phyloP scores from a whole-genome alignment of 1,140 invertebrate species.

The Tetragnatha versicolor region DNA sequence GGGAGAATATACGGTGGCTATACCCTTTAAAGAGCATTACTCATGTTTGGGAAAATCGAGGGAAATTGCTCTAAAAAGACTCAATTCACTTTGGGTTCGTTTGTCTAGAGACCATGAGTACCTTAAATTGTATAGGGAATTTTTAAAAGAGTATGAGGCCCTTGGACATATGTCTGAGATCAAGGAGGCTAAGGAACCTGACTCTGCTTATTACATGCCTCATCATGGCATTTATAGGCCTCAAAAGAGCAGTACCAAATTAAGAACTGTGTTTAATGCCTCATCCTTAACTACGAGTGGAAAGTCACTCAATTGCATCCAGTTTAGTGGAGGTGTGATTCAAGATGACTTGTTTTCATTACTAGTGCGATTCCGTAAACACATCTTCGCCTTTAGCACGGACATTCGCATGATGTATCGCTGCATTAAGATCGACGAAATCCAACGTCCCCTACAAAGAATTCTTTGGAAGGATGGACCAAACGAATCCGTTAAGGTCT shows the following conservation, averaged over 20 bases:
- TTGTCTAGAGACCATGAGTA: slow-evolving; percentile 1
- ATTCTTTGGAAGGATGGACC: slow-evolving; percentile 63
- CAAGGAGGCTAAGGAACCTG: neutral
- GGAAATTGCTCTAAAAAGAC: slow-evolving; percentile 3
- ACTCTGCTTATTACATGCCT: neutral
- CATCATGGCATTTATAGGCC: neutral
- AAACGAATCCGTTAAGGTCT: slow-evolving; percentile 59
- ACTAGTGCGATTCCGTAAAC: slow-evolving; percentile 48
- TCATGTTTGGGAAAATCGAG: neutral
- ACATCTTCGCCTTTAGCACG: slow-evolving; percentile 15
- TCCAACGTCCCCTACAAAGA: slow-evolving; percentile 59
- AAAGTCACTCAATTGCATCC: slow-evolving; percentile 48
- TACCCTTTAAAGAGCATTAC: neutral
- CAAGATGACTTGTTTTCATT: slow-evolving; percentile 43
- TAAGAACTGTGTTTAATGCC: slow-evolving; percentile 39
- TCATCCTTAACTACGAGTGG: neutral
- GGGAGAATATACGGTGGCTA: neutral
- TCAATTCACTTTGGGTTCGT: neutral
- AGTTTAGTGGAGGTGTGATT: slow-evolving; percentile 36
- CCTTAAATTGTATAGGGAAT: neutral
- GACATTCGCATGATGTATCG: slow-evolving; percentile 56
- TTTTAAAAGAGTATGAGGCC: slow-evolving; percentile 1
- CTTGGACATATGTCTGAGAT: slow-evolving; percentile 7
- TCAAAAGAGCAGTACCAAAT: slow-evolving; percentile 38
- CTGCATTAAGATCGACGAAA: slow-evolving; percentile 12